Evolutionary conservation across 2,113 vertebrate genomes (phyloP).

Genomic region (Meleagris gallopavo): DNA sequence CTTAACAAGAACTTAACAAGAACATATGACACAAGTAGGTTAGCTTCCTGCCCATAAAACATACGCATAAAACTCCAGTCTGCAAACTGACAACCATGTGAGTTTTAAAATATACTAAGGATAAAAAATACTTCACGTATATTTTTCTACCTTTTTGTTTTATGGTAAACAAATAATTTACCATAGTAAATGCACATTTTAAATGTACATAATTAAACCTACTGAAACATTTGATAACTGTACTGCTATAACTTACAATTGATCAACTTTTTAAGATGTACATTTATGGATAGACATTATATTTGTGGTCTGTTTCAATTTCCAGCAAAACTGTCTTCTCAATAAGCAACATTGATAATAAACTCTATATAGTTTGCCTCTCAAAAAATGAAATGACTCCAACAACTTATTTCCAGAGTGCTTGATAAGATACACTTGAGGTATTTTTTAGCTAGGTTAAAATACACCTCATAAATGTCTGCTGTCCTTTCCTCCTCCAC

Average conservation of each 20-base stretch:
- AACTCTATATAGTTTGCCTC: neutral
- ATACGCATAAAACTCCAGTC: neutral
- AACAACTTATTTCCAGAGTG: neutral
- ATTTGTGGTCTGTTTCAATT: neutral
- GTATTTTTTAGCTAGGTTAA: neutral
- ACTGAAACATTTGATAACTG: neutral
- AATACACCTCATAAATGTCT: neutral
- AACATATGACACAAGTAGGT: neutral
- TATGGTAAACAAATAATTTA: neutral
- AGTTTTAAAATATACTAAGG: neutral
- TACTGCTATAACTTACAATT: neutral
- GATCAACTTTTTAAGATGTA: neutral
- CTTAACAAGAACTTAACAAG: neutral
- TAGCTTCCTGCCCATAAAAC: neutral
- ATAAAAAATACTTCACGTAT: neutral
- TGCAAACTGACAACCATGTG: neutral
- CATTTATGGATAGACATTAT: neutral
- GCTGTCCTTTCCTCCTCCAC: accelerated
- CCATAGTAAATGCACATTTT: neutral
- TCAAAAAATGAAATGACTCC: neutral
- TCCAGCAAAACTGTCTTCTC: neutral
- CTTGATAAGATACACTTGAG: neutral
- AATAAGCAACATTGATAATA: neutral
- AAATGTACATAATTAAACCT: neutral
- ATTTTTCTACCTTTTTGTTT: neutral